These are phyloP conservation scores for Eretmochelys imbricata DNA, from an alignment of 2,113 vertebrate genomes.

Conservation along the genomic window DNA sequence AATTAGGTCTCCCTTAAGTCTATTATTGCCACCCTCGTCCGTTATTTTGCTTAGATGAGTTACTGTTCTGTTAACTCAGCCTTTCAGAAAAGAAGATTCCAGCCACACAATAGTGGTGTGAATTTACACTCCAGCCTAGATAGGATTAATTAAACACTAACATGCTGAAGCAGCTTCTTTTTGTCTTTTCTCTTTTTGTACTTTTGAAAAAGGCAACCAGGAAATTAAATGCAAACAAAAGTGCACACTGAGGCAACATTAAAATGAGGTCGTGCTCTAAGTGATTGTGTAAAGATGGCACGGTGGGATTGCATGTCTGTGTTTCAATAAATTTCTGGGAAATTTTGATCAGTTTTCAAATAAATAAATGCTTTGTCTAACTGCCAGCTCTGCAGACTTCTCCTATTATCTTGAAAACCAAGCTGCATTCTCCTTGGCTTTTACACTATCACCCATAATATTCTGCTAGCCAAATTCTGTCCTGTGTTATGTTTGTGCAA, in stretches of 20 bases:
- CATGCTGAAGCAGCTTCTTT: background rate
- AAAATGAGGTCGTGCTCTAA: background rate
- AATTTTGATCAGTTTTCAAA: conserved; percentile 38
- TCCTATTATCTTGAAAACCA: conserved; percentile 40
- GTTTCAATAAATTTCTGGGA: conserved; percentile 1
- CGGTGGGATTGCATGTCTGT: background rate
- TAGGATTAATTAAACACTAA: background rate
- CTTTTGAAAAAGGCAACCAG: background rate
- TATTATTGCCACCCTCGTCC: background rate
- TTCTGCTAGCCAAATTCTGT: background rate
- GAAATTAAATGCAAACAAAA: background rate
- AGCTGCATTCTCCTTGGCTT: conserved; percentile 19
- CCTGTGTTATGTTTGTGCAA: conserved; percentile 12
- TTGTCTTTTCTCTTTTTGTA: background rate
- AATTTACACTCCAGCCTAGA: background rate
- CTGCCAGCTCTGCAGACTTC: conserved; percentile 35
- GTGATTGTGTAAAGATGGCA: background rate
- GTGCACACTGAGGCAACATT: background rate
- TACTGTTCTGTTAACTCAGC: background rate
- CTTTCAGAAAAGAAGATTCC: background rate
- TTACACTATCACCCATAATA: conserved; percentile 32
- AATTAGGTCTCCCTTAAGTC: background rate
- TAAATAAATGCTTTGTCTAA: conserved; percentile 18
- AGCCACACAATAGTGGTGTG: background rate
- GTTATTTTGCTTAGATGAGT: background rate